Conservation (phyloP, 1,140 invertebrate species). For the Mya arenaria region DNA sequence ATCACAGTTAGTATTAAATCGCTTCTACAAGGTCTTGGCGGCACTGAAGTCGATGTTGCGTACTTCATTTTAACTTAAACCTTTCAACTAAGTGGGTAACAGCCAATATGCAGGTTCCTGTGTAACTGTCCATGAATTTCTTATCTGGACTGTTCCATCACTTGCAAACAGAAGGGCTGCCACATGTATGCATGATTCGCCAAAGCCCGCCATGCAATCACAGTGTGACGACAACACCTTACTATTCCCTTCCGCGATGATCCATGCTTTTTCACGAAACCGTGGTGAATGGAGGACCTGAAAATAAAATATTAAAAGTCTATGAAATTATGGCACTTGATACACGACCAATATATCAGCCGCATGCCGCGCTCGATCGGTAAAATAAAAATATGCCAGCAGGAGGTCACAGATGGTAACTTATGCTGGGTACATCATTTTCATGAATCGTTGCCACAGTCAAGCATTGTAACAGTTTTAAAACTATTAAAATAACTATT, state of each 20-base stretch:
- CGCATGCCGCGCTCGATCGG: no score
- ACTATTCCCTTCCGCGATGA: conserved; percentile 51
- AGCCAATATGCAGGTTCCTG: conserved; percentile 60
- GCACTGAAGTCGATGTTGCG: conserved; percentile 56
- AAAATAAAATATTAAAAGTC: not conserved
- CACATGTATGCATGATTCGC: conserved; percentile 66
- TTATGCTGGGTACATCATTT: no score
- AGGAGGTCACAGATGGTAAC: no score
- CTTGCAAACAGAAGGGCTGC: conserved; percentile 53
- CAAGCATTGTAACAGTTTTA: no score
- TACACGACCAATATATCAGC: no score
- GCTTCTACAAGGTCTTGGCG: not conserved
- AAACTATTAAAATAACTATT: no score
- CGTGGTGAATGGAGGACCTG: conserved; percentile 23
- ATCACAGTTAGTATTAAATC: not conserved
- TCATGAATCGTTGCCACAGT: no score
- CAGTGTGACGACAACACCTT: conserved; percentile 58
- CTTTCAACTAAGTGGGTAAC: conserved; percentile 34
- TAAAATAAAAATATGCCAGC: no score
- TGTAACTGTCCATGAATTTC: conserved; percentile 57
- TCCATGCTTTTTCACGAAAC: conserved; percentile 42
- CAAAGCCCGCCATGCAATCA: conserved; percentile 65
- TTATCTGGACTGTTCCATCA: conserved; percentile 46
- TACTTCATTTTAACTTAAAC: conserved; percentile 37
- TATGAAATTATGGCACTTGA: no score